Conservation (phyloP, 2,797 vertebrate species). For the Melanotaenia parkinsoni region DNA sequence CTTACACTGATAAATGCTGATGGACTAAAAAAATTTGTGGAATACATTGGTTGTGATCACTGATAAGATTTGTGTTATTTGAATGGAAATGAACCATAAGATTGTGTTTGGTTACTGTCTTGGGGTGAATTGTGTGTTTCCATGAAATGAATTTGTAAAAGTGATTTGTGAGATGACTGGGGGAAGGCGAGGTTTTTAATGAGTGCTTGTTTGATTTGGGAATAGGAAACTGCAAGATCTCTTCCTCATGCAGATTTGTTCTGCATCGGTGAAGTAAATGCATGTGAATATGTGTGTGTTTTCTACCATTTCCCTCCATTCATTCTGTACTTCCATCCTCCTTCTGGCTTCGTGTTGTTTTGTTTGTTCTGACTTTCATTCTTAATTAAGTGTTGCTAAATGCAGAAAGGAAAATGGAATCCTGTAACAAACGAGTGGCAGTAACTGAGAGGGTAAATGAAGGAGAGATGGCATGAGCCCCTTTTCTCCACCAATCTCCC, state of each 20-base stretch:
- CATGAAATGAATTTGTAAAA: slow-evolving; percentile 75
- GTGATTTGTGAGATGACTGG: slow-evolving; percentile 64
- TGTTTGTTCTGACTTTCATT: slow-evolving; percentile 36
- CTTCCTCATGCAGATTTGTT: slow-evolving; percentile 63
- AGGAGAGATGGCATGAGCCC: slow-evolving; percentile 65
- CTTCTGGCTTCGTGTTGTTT: slow-evolving; percentile 9
- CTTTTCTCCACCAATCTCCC: slow-evolving; percentile 30
- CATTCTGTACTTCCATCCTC: slow-evolving; percentile 1
- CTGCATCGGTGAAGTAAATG: slow-evolving; percentile 66
- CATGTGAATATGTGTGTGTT: slow-evolving; percentile 5
- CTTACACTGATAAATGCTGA: slow-evolving; percentile 41
- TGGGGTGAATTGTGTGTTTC: slow-evolving; percentile 68
- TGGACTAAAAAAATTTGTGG: slow-evolving; percentile 33
- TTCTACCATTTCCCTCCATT: neutral
- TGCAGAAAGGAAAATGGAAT: slow-evolving; percentile 27
- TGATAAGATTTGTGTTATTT: slow-evolving; percentile 80
- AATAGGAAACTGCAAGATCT: slow-evolving; percentile 77
- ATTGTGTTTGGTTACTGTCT: slow-evolving; percentile 75
- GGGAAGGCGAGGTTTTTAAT: slow-evolving; percentile 61
- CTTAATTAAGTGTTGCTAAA: slow-evolving; percentile 45
- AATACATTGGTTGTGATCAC: slow-evolving; percentile 60
- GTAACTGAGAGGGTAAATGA: slow-evolving; percentile 59
- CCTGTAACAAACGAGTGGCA: slow-evolving; percentile 25
- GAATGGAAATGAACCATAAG: slow-evolving; percentile 82
- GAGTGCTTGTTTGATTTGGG: slow-evolving; percentile 83